Base-by-base conservation (phyloP, 2,113 vertebrate genomes). In the Buteo buteo region DNA sequence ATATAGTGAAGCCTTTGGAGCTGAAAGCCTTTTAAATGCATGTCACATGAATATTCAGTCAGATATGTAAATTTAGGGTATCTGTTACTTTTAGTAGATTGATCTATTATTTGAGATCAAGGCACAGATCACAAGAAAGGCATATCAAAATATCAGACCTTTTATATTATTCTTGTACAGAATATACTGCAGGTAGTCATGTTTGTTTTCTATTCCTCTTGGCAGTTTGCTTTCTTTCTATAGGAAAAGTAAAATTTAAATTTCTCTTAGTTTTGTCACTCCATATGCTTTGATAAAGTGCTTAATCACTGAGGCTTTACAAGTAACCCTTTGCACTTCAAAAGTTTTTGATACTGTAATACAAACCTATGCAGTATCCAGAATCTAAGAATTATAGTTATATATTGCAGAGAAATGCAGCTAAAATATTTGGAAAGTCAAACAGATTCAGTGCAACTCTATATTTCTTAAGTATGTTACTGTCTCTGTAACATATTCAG, bases 71-170 rank as follows among this genome's bases (percentile, higher is more conserved):
- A 96, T 94, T 19, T 65, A 82, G 17, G 6, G 5, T 70, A 77
- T 82, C 81, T 85, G 69, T 81, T 79, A 50, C 70, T 92, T 70
- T 90, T 70, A 93, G 73, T 79, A 85, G 86, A 89, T 88, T 95
- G 69, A 90, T 87, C 47, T 91, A 83, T 95, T 93, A 84, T 90
- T 94, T 94, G 84, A 97, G 74, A 96, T 92, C 84, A 96, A 97
- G 91, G 89, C 65, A 93, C 34, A 73, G 62, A 90, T 84, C 66
- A 92, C 70, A 93, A 70, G 70, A 89, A 86, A 95, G 55, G 20
- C 62, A 38, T 72, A 93, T 95, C 66, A 96, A 89, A 96, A 96
- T 88, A 91, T 38, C 66, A 96, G 58, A 69, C 45, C 49, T 82
- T 86, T 95, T 84, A 66, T 78, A 86, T 44, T 66, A 71, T 64